Evolutionary conservation across 2,113 vertebrate species (phyloP).

Genomic region (Labeo rohita): DNA sequence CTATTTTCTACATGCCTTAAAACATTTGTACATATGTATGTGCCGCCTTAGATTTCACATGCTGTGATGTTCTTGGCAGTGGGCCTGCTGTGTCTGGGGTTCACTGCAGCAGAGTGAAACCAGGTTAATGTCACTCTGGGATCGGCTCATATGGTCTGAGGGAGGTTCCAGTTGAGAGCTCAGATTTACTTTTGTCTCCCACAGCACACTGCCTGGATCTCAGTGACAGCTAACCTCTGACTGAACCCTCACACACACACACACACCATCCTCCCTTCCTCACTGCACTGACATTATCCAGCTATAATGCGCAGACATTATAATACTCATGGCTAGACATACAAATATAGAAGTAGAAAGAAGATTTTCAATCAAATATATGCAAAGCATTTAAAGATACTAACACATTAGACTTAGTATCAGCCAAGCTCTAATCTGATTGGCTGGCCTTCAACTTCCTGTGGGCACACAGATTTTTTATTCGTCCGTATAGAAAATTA

Average conservation of each 20-base stretch:
- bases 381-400: background rate
- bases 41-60: background rate
- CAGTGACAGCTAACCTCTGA: slow-evolving; percentile 51
- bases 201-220: slow-evolving; percentile 50
- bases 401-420: background rate
- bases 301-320: slow-evolving; percentile 31
- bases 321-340: background rate
- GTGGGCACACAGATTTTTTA: background rate
- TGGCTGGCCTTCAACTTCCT: background rate
- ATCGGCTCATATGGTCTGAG: slow-evolving; percentile 38
- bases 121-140: slow-evolving; percentile 46
- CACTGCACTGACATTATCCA: slow-evolving; percentile 26
- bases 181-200: slow-evolving; percentile 45
- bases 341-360: background rate
- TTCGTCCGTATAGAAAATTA: background rate
- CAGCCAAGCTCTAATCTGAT: slow-evolving; percentile 11
- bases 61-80: slow-evolving; percentile 18
- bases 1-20: background rate
- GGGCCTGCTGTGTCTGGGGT: slow-evolving; percentile 20
- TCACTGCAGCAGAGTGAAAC: slow-evolving; percentile 13
- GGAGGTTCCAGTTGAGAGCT: slow-evolving; percentile 42
- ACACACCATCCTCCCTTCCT: background rate
- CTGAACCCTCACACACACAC: slow-evolving; percentile 32
- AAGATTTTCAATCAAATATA: background rate
- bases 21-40: slow-evolving; percentile 15